Evolutionary conservation across 2,888 invertebrate genomes (phyloP).

Genomic region (Mythimna ferrago): DNA sequence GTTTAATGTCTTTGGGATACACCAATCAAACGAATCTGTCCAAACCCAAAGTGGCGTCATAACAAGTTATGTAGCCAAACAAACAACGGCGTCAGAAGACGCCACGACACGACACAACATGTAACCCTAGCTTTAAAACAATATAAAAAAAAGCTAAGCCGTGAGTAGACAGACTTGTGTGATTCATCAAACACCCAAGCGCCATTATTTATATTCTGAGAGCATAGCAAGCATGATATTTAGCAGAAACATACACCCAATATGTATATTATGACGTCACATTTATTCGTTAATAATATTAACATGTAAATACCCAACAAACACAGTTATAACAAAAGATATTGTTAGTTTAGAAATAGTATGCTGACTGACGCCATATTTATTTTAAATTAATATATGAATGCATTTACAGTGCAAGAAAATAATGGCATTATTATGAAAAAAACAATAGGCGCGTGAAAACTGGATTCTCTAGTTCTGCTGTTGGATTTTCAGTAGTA

Average conservation of each 20-base stretch:
- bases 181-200: neutral
- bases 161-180: neutral
- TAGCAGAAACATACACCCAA: slow-evolving; percentile 23
- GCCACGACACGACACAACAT: too few relatives aligned
- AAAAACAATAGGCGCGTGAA: neutral
- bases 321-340: neutral
- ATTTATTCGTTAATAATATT: slow-evolving; percentile 25
- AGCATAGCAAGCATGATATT: neutral
- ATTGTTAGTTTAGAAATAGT: slow-evolving; percentile 15
- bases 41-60: too few relatives aligned
- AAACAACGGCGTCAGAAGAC: too few relatives aligned
- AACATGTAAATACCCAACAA: slow-evolving; percentile 26
- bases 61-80: too few relatives aligned
- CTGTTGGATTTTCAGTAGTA: too few relatives aligned
- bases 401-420: slow-evolving; percentile 28
- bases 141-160: too few relatives aligned
- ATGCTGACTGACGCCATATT: slow-evolving; percentile 1
- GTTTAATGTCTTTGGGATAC: too few relatives aligned
- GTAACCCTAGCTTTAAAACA: too few relatives aligned
- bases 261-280: slow-evolving; percentile 17
- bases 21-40: too few relatives aligned
- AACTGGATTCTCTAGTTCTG: too few relatives aligned
- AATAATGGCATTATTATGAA: neutral
- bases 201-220: neutral
- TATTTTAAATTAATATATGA: neutral